These are phyloP conservation scores for Microtus pennsylvanicus DNA, from an alignment of 2,113 vertebrate genomes.

Conservation along the genomic window DNA sequence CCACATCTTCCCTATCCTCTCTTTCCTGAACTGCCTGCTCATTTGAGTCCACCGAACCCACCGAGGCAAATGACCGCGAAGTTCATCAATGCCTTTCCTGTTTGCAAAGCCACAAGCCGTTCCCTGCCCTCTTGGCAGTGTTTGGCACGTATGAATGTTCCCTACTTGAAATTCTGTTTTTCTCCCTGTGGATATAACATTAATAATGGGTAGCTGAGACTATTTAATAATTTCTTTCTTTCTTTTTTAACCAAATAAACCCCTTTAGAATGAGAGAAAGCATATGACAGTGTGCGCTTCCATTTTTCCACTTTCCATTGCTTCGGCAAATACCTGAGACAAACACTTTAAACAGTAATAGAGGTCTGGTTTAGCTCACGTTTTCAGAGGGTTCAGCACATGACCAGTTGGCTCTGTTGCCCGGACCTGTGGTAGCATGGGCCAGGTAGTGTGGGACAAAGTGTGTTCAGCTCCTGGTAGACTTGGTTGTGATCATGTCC, in stretches of 20 bases:
- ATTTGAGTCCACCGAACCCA: not conserved
- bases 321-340: not conserved
- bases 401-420: not conserved
- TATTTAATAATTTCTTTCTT: not conserved
- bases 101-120: not conserved
- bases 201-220: not conserved
- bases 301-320: not conserved
- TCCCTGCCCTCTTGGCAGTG: accelerated
- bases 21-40: not conserved
- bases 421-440: no score
- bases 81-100: not conserved
- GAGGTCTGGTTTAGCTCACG: not conserved
- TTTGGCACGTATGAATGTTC: no score
- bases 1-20: not conserved
- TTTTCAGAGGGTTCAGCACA: not conserved
- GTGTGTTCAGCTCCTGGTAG: not conserved
- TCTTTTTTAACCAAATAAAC: no score
- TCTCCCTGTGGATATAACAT: not conserved
- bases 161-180: not conserved
- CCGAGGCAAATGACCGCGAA: not conserved
- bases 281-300: not conserved
- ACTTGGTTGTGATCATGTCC: not conserved
- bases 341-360: not conserved
- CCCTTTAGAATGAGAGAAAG: not conserved
- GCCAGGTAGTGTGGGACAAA: not conserved